Conservation (phyloP, 2,888 invertebrate genomes). For the Parnassius apollo region DNA sequence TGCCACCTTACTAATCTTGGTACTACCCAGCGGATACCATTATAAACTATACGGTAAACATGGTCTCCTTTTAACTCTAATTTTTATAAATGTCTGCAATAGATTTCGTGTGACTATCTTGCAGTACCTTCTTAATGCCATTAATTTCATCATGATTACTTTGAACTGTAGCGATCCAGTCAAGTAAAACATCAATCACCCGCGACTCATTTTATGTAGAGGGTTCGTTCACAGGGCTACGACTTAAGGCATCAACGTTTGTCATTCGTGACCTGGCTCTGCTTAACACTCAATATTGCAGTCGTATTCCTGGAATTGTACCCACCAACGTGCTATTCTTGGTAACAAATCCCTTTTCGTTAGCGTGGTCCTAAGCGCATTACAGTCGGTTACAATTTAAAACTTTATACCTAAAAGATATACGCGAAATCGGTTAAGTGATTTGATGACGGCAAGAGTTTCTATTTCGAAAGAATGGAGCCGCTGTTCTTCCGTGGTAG, state of each 20-base stretch:
- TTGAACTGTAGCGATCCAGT: slow-evolving; percentile 21
- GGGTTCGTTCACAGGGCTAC: no score
- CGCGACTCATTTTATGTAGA: background rate
- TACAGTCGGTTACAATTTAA: slow-evolving; percentile 32
- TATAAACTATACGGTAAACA: background rate
- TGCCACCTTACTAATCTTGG: slow-evolving; percentile 28
- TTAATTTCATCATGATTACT: slow-evolving; percentile 22
- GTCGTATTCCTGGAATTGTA: slow-evolving; percentile 25
- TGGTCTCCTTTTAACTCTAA: slow-evolving; percentile 28
- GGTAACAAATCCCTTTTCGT: no score
- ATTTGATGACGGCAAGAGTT: no score
- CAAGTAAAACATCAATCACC: slow-evolving; percentile 9
- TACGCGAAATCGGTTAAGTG: no score
- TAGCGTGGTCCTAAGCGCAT: slow-evolving; percentile 30
- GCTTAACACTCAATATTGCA: slow-evolving; percentile 24
- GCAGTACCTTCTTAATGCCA: slow-evolving; percentile 15
- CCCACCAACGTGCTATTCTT: slow-evolving; percentile 32
- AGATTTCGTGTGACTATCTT: slow-evolving; percentile 19
- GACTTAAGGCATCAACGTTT: slow-evolving; percentile 25
- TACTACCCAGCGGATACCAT: no score
- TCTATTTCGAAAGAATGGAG: no score
- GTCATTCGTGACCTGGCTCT: slow-evolving; percentile 15
- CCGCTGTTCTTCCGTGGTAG: no score
- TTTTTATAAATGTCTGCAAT: slow-evolving; percentile 29
- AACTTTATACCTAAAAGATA: slow-evolving; percentile 31